Base-by-base conservation (phyloP, 2,797 vertebrate genomes). In the Sylvia borin region DNA sequence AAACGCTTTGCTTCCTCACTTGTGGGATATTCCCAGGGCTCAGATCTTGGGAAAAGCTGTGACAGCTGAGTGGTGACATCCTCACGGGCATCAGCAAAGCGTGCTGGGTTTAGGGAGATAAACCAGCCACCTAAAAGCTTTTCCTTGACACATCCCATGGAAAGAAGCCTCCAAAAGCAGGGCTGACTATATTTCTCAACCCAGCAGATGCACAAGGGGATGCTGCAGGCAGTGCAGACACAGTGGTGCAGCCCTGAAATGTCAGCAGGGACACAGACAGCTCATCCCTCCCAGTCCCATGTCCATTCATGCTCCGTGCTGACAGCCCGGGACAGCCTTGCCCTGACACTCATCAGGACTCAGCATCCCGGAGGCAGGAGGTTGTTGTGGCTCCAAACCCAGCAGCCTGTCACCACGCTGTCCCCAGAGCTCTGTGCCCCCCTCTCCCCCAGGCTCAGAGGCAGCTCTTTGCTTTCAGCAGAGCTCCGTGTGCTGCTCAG, bases 1-100 rank as follows among this genome's bases (percentile, higher is more conserved):
- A 82, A 90, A 67, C 0, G 0, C 29, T 64, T 40, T 0, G 4
- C 32, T 64, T 67, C 66, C 61, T 67, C 5, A 9, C 4, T 15
- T 0, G 0, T 32, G 34, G 26, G 18, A 71, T 25, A 34, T 26
- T 24, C 14, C 32, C n/a, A 9, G 27, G 1, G 5, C 40, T 51
- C 65, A 16, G n/a, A 36, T 34, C 25, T 24, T 21, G 29, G 65
- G 72, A 36, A 68, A 76, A 58, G 19, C 55, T 29, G 5, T 0
- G 7, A 32, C 16, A 71, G 54, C 45, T 40, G 16, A 64, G 31
- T 1, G 60, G 25, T 45, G 57, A 19, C 64, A 60, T 7, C 66
- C 53, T 73, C 57, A 4, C 15, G 7, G 24, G 38, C 61, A 68
- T 13, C 54, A 43, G 16, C 38, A 40, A 83, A 77, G 45, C 0